These are phyloP conservation scores for Halcyon leucocephala DNA, from an alignment of 2,797 vertebrate species.

Conservation along the genomic window DNA sequence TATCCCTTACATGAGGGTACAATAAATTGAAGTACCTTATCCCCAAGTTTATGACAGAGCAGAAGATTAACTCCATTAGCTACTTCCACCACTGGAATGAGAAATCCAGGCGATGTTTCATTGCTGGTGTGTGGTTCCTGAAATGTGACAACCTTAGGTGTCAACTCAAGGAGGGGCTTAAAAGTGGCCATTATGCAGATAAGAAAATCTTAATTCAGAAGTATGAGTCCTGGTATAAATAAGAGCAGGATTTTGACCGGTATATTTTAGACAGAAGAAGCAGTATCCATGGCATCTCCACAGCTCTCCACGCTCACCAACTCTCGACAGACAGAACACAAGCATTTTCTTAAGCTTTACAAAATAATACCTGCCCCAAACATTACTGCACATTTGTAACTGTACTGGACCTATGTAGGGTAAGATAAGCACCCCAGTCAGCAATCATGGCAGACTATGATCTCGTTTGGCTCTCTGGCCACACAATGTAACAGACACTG, in stretches of 20 bases:
- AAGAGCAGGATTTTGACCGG: not conserved
- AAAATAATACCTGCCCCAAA: not conserved
- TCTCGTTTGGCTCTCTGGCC: not conserved
- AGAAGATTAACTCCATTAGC: not conserved
- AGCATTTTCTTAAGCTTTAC: not conserved
- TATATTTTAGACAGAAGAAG: not conserved
- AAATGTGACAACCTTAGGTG: not conserved
- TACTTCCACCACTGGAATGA: not conserved
- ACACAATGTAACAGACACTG: not conserved
- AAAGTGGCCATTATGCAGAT: not conserved
- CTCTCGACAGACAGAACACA: not conserved
- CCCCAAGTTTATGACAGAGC: not conserved
- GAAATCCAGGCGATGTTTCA: not conserved
- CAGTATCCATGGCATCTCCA: too few species aligned
- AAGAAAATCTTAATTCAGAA: not conserved
- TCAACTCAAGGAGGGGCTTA: not conserved
- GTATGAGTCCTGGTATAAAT: not conserved
- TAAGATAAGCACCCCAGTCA: not conserved
- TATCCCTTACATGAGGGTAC: not conserved
- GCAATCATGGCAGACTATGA: not conserved
- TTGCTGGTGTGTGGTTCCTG: not conserved
- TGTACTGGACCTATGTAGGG: rapidly evolving
- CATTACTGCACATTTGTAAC: not conserved
- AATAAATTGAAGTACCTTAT: conserved; percentile 14
- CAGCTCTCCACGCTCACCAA: not conserved